Percentiles rank a stretch among this genome's conserved stretches.
Conservation (phyloP, 2,888 invertebrate genomes). For the Aplocera efformata region DNA sequence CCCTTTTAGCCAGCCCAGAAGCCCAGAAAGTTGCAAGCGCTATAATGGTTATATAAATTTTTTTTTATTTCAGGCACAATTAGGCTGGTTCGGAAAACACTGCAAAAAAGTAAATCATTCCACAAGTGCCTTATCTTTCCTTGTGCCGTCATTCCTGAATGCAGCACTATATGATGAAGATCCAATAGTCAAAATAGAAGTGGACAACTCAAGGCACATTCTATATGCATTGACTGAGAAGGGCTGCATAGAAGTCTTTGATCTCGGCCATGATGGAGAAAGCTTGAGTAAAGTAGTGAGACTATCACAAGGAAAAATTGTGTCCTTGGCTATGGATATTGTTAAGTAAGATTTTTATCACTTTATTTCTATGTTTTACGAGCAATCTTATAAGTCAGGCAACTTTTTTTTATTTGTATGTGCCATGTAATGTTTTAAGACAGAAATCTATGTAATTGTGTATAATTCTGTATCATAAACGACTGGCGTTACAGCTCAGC, state of each 20-base stretch:
- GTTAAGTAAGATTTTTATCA: slow-evolving; percentile 84
- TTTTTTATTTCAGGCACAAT: slow-evolving; percentile 81
- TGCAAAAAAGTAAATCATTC: slow-evolving; percentile 98
- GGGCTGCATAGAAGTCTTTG: slow-evolving; percentile 93
- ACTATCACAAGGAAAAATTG: slow-evolving; percentile 86
- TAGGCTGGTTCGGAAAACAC: slow-evolving; percentile 96
- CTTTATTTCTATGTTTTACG: neutral
- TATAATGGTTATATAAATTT: too few species aligned
- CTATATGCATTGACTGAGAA: slow-evolving; percentile 94
- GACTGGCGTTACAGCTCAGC: too few species aligned
- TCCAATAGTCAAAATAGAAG: slow-evolving; percentile 91
- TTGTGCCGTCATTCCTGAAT: slow-evolving; percentile 94
- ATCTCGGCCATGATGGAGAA: slow-evolving; percentile 90
- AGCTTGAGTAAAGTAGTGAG: slow-evolving; percentile 86
- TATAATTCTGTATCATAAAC: too few species aligned
- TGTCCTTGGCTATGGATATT: slow-evolving; percentile 87
- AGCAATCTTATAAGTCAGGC: neutral
- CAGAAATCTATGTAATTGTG: too few species aligned
- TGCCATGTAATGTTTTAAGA: too few species aligned
- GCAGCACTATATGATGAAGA: slow-evolving; percentile 93
- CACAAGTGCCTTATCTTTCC: slow-evolving; percentile 90
- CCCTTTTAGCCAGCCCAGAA: too few species aligned
- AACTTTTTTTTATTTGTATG: slow-evolving; percentile 27
- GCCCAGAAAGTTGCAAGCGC: too few species aligned
- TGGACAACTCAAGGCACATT: slow-evolving; percentile 94